A percentile compares a stretch with the other conserved stretches of the same genome.
These are phyloP conservation scores for Ramphastos sulfuratus DNA, from an alignment of 2,113 vertebrate species.

Conservation along the genomic window DNA sequence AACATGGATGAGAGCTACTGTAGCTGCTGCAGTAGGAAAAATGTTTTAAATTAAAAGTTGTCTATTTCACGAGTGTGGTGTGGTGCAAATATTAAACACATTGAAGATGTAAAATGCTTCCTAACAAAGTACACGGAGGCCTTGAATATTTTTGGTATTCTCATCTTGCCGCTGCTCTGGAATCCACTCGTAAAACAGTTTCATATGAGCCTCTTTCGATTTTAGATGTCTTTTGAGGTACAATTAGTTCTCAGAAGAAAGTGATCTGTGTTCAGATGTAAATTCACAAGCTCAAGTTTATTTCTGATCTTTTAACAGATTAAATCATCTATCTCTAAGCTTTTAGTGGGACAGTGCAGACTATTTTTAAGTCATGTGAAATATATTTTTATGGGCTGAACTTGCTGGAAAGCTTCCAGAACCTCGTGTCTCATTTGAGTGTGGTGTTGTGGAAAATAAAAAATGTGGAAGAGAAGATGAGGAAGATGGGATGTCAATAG, in stretches of 20 bases:
- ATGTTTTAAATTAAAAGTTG: conserved; percentile 35
- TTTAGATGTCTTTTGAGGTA: conserved; percentile 33
- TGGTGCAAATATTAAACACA: conserved; percentile 22
- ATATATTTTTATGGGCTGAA: neutral
- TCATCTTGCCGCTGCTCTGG: neutral
- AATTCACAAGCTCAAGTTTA: neutral
- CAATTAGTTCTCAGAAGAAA: conserved; percentile 18
- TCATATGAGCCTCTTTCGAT: conserved; percentile 10
- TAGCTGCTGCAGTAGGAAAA: neutral
- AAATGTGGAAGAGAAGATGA: neutral
- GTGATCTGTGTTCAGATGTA: neutral
- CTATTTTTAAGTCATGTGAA: neutral
- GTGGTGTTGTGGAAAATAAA: conserved; percentile 8
- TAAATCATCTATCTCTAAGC: neutral
- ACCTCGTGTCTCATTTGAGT: neutral
- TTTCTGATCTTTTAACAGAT: neutral
- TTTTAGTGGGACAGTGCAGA: neutral
- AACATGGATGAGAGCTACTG: neutral
- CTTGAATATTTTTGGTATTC: conserved; percentile 36
- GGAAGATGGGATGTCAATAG: neutral
- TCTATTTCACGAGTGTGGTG: neutral
- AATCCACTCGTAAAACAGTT: conserved; percentile 32
- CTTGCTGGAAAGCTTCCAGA: neutral
- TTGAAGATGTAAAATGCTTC: neutral
- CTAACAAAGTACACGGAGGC: conserved; percentile 19